These are phyloP conservation scores for Podocnemis expansa DNA, from an alignment of 2,113 vertebrate genomes.

Conservation along the genomic window DNA sequence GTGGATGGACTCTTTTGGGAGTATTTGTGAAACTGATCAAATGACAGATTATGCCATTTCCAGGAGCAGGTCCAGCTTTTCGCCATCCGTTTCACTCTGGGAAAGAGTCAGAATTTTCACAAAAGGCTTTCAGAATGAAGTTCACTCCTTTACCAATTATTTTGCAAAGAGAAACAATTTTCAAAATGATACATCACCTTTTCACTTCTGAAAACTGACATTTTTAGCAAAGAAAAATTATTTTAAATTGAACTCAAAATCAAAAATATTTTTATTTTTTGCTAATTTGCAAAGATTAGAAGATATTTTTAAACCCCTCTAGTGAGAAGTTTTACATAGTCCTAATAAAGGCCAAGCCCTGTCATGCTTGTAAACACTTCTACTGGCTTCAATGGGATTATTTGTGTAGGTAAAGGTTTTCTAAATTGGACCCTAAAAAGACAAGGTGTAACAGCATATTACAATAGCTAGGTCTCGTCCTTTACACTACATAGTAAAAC, in stretches of 20 bases:
- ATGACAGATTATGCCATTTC: constrained; percentile 71
- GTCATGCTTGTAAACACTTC: background rate
- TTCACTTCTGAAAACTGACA: constrained; percentile 32
- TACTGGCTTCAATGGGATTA: background rate
- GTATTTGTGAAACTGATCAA: constrained; percentile 73
- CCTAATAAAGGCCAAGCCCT: background rate
- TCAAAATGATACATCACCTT: constrained; percentile 1
- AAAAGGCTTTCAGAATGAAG: constrained; percentile 48
- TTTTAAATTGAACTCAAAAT: constrained; percentile 11
- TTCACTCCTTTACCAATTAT: constrained; percentile 40
- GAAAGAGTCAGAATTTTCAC: constrained; percentile 70
- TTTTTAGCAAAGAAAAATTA: constrained; percentile 26
- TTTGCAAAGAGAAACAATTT: constrained; percentile 47
- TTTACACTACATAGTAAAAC: constrained; percentile 63
- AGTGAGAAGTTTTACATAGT: background rate
- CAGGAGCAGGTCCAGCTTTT: constrained; percentile 69
- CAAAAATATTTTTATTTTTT: constrained; percentile 10
- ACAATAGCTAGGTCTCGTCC: constrained; percentile 55
- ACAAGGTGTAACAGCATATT: constrained; percentile 49
- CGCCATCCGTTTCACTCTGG: constrained; percentile 56
- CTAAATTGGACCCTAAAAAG: constrained; percentile 10
- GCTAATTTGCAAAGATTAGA: background rate
- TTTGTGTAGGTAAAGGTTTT: background rate
- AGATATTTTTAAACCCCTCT: background rate
- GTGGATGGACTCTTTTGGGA: constrained; percentile 61